Base-by-base conservation (phyloP, 2,888 invertebrate genomes). In the Alcis repandata region DNA sequence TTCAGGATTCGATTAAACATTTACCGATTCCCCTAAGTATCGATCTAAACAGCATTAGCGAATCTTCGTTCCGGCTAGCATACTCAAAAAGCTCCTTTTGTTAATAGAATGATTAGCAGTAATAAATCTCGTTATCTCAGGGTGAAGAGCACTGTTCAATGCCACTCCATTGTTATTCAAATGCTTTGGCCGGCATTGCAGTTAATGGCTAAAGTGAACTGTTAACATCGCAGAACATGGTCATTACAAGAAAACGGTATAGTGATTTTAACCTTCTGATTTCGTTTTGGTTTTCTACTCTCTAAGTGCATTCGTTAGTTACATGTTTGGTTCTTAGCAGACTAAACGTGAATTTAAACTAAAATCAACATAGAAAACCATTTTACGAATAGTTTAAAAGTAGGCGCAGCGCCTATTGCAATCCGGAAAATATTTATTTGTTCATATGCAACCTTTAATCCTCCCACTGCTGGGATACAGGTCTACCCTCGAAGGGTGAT, bases 131-230 rank as follows among this genome's bases (percentile, higher is more conserved):
- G 22, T 17, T 46, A 33, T 46, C 45, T 63, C 63, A 59, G 52
- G 58, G 53, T 53, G 63, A 63, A 63, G 46, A 53, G 20, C 33
- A 45, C 43, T 17, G 38, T 38, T 52, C 51, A 67, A 60, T 65
- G 59, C 32, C 49, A 13, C 10, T 17, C 49, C 52, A 63, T 63
- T 63, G 63, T 63, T 63, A 53, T 63, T 52, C 45, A 58, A 63
- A 63, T 63, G 51, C 13, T 57, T 43, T 45, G 52, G 53, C 51
- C 62, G 51, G 36, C 58, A 63, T 58, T 63, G 63, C 53, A 38
- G 45, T 15, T 63, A 59, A 59, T 63, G 58, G 38, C 33, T 33
- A 43, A 22, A 45, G 11, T 38, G 41, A 57, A 46, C 53, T 32
- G 33, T 38, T 48, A 43, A 36, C 8, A 33, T 49, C 43, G 9